A percentile compares a stretch with the other conserved stretches of the same genome.
These are phyloP conservation scores for Epistrophella euchroma DNA, from an alignment of 2,888 invertebrate genomes.

Conservation along the genomic window DNA sequence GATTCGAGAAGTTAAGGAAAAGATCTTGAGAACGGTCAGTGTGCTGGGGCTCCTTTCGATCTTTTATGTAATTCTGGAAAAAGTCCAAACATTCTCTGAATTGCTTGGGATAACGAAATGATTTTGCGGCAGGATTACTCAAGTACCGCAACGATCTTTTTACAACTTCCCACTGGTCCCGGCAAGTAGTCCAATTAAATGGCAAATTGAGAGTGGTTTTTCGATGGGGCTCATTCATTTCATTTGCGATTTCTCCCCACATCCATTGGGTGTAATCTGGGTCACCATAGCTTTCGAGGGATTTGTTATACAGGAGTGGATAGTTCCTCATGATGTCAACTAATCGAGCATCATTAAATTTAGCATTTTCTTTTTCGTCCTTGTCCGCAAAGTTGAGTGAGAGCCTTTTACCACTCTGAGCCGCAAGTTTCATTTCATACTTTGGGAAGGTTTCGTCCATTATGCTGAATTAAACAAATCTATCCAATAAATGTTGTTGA, in stretches of 20 bases:
- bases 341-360: slow-evolving; percentile 64
- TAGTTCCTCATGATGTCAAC: slow-evolving; percentile 63
- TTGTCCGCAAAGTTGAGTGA: slow-evolving; percentile 58
- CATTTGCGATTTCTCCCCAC: slow-evolving; percentile 68
- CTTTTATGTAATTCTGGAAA: slow-evolving; percentile 65
- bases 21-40: slow-evolving; percentile 48
- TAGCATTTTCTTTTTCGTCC: slow-evolving; percentile 66
- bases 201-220: slow-evolving; percentile 59
- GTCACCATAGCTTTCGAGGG: slow-evolving; percentile 62
- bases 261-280: slow-evolving; percentile 68
- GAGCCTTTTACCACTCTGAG: slow-evolving; percentile 27
- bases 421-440: neutral
- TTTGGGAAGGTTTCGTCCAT: slow-evolving; percentile 16
- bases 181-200: slow-evolving; percentile 53
- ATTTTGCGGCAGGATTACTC: slow-evolving; percentile 63
- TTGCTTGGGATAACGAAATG: slow-evolving; percentile 60
- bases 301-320: slow-evolving; percentile 66
- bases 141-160: slow-evolving; percentile 52
- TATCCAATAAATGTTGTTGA: neutral
- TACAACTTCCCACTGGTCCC: slow-evolving; percentile 61
- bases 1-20: slow-evolving; percentile 24
- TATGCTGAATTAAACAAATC: neutral
- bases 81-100: slow-evolving; percentile 65
- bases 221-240: slow-evolving; percentile 66
- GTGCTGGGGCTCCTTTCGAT: slow-evolving; percentile 40